Conservation (phyloP, 2,113 vertebrate genomes). For the Hoplias malabaricus region DNA sequence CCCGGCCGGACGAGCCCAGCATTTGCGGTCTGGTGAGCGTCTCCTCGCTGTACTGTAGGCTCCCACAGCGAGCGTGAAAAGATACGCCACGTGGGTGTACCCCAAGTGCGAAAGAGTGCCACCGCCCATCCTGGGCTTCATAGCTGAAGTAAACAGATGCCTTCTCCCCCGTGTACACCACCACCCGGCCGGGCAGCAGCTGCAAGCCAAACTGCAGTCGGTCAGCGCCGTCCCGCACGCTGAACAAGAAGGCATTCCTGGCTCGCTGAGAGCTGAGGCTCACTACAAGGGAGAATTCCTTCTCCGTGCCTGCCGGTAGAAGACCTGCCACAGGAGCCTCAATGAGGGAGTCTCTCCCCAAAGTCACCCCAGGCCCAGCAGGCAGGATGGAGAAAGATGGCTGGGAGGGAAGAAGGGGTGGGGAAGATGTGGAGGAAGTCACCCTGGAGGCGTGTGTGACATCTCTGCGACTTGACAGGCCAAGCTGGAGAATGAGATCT, state of each 20-base stretch:
- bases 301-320: slow-evolving; percentile 74
- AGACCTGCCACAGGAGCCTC: slow-evolving; percentile 75
- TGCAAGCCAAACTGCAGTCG: slow-evolving; percentile 89
- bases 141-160: slow-evolving; percentile 82
- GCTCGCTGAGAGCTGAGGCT: slow-evolving; percentile 83
- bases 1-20: slow-evolving; percentile 73
- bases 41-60: slow-evolving; percentile 74
- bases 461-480: slow-evolving; percentile 76
- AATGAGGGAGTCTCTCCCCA: slow-evolving; percentile 73
- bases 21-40: slow-evolving; percentile 71
- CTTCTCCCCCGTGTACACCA: slow-evolving; percentile 81
- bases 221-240: slow-evolving; percentile 79
- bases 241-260: slow-evolving; percentile 95
- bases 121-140: slow-evolving; percentile 81
- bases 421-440: slow-evolving; percentile 59
- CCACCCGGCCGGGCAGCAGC: slow-evolving; percentile 83
- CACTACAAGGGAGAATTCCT: slow-evolving; percentile 83
- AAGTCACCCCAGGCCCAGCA: slow-evolving; percentile 76
- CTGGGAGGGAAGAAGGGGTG: slow-evolving; percentile 61
- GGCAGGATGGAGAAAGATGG: slow-evolving; percentile 70
- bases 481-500: slow-evolving; percentile 87
- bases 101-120: slow-evolving; percentile 84
- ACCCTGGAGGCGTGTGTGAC: slow-evolving; percentile 62
- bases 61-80: slow-evolving; percentile 83
- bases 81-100: slow-evolving; percentile 77